Evolutionary conservation across 1,140 invertebrate species (phyloP), one percentile per base, ranked within the genome.

Genomic region (Sinella curviseta): DNA sequence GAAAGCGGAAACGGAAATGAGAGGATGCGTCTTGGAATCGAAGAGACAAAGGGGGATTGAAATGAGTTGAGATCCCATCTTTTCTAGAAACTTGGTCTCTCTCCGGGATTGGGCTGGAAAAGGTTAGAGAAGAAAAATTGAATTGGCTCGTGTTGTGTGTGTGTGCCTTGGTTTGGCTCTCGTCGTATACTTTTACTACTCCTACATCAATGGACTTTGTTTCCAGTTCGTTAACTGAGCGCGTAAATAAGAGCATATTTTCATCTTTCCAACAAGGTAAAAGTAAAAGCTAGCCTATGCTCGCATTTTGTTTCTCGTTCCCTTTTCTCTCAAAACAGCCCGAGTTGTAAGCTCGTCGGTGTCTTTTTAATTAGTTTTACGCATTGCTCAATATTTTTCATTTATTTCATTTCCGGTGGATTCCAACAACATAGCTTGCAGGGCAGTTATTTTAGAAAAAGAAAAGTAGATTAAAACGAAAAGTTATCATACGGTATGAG

Each of bases 331-430:
- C 8, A 48, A 48, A 48, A 12, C 39, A 12, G 20, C 39, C 39
- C n/a, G n/a, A n/a, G n/a, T n/a, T n/a, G n/a, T n/a, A n/a, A n/a
- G n/a, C n/a, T n/a, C n/a, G n/a, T n/a, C n/a, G n/a, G n/a, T n/a
- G n/a, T n/a, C 57, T 65, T 65, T 26, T 65, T 65, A 65, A 65
- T 65, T 65, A 26, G 57, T 65, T 65, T 65, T 65, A 65, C 8
- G 26, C 57, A 8, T 65, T n/a, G 16, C 4, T 65, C 14, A 65
- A 65, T 65, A 65, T 65, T 26, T 65, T 65, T 26, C 57, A 20
- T 48, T 48, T 48, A 48, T 48, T 65, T 65, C 26, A 65, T 65
- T 65, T 65, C 57, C 57, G 57, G 57, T 65, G 8, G 16, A 65
- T 12, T 26, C 24, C 20, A 48, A 48, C 8, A 48, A 48, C 39